Evolutionary conservation across 1,140 invertebrate genomes (phyloP), one percentile per base, ranked within the genome.

Genomic region (Formica exsecta): DNA sequence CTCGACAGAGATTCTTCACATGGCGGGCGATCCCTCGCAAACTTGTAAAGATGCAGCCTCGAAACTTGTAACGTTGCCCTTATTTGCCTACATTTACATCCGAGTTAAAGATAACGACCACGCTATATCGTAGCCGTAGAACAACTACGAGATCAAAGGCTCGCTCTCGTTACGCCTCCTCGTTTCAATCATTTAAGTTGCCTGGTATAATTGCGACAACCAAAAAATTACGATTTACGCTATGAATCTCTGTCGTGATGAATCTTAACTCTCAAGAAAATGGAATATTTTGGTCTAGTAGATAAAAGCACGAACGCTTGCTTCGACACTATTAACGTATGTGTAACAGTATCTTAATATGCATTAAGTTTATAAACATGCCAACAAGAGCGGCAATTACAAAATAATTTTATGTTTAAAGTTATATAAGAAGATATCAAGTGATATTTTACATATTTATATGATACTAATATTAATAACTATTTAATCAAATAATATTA

Each of bases 71-170:
- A 71, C 51, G 38, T 54, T 59, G 51, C 25, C 51, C 77, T 81
- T 71, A 81, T 81, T 81, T 81, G 77, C 77, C 51, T 81, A 81
- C 51, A 81, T 81, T 71, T 81, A 81, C 77, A 81, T 81, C 51
- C 51, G 51, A 59, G 25, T 81, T 71, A 81, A 81, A 66, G 36
- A 11, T 81, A 71, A 81, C 66, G 51, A 81, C 77, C 68, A 41
- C 51, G 64, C 51, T 11, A 32, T 32, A 9, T 32, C 62, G 16
- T 81, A 22, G 16, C 44, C 62, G 16, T 81, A 22, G 51, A 32
- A 81, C 77, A 57, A 51, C 51, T 36, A 13, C 25, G 22, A 51
- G 66, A 71, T 81, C 77, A 81, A 81, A 81, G 66, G 25, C 66
- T 44, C 54, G 51, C 51, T 71, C 51, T 71, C 65, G 77, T 71